Evolutionary conservation across 2,113 vertebrate species (phyloP).

Genomic region (Apodemus speciosus): DNA sequence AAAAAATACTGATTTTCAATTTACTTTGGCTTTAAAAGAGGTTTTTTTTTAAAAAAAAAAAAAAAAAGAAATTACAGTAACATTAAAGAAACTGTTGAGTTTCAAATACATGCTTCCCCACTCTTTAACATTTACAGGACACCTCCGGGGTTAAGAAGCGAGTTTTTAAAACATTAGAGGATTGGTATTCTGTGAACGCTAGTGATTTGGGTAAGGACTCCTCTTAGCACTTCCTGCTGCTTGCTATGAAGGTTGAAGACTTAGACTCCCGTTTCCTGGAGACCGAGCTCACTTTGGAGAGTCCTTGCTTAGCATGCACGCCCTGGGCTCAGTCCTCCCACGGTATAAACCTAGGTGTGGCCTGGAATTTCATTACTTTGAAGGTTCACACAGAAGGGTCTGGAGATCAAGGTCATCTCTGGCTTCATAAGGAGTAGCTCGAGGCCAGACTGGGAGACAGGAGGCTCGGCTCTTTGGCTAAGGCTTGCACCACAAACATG

Average conservation of each 20-base stretch:
- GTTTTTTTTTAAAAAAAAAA: not conserved
- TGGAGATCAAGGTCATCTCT: not conserved
- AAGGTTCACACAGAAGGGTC: not conserved
- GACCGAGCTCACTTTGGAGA: not conserved
- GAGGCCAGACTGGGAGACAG: not conserved
- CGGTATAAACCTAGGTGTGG: too few species aligned
- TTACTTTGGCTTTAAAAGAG: conserved; percentile 36
- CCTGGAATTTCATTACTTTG: not conserved
- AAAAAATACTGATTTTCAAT: conserved; percentile 23
- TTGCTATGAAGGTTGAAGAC: not conserved
- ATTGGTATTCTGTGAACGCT: not conserved
- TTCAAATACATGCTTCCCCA: conserved; percentile 1
- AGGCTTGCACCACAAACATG: not conserved
- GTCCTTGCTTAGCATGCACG: not conserved
- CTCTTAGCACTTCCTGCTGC: not conserved
- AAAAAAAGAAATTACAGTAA: not conserved
- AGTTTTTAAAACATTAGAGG: not conserved
- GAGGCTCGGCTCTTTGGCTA: not conserved
- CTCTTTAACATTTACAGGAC: conserved; percentile 3
- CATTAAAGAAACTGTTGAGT: not conserved
- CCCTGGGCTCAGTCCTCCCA: not conserved
- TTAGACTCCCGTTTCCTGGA: not conserved
- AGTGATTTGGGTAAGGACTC: not conserved
- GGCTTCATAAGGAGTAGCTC: too few species aligned
- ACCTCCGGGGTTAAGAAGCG: conserved; percentile 7